Conservation (phyloP, 2,797 vertebrate species). For the Mormyrus proboscirostris region DNA sequence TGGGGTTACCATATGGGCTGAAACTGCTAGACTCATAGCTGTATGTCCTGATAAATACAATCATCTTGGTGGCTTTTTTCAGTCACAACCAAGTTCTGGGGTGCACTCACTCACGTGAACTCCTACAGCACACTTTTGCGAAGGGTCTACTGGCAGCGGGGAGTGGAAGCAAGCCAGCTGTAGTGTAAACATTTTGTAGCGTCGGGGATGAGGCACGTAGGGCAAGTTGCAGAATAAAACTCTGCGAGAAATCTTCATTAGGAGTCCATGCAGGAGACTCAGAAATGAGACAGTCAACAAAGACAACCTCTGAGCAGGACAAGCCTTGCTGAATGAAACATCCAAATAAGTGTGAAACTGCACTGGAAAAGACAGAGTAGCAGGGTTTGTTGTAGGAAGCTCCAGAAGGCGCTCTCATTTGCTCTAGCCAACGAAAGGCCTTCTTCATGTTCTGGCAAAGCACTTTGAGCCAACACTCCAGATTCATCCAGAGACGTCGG, state of each 20-base stretch:
- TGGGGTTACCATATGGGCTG: background rate
- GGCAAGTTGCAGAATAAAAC: background rate
- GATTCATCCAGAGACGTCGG: conserved; percentile 58
- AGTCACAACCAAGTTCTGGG: background rate
- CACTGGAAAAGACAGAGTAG: background rate
- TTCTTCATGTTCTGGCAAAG: conserved; percentile 53
- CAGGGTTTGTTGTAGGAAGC: background rate
- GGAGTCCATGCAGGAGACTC: background rate
- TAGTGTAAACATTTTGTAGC: background rate
- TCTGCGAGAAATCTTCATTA: background rate
- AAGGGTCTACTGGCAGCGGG: background rate
- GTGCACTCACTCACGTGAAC: background rate
- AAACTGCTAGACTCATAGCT: background rate
- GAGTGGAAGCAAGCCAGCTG: background rate
- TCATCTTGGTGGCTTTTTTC: background rate
- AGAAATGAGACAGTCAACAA: background rate
- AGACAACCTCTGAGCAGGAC: background rate
- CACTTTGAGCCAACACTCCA: conserved; percentile 53
- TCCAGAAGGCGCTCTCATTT: background rate
- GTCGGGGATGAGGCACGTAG: background rate
- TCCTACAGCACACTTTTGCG: background rate
- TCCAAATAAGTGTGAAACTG: background rate
- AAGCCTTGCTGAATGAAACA: background rate
- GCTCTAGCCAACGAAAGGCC: conserved; percentile 21
- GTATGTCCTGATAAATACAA: background rate